Base-by-base conservation (phyloP, 2,113 vertebrate species). In the Arenaria interpres region DNA sequence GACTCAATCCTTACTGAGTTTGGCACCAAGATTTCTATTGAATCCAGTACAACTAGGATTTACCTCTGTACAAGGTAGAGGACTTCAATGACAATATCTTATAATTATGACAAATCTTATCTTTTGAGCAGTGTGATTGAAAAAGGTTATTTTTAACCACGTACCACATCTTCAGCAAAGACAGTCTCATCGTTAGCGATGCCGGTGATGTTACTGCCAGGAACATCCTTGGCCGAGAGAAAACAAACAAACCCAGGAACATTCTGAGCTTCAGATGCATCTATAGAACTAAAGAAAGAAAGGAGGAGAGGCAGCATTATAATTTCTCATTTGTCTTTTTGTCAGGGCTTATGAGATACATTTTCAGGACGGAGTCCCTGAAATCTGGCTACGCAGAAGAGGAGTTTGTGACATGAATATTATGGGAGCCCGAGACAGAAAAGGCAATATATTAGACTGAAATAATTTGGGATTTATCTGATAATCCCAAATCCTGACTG, bases 171-270 rank as follows among this genome's bases (percentile, higher is more conserved):
- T 10, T 99, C 77, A 6, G 99, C 99, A 68, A 99, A 97, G 86
- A 99, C 97, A 0, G 98, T 99, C 96, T 99, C 99, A 37, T 99
- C 99, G 5, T 98, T 96, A 51, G 84, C 56, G 0, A 98, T 20
- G 51, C 99, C 99, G 6, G 98, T 99, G 59, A 67, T 5, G 21
- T 99, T 99, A 80, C 98, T 99, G 37, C 99, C 99, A 3, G 99
- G 99, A 93, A 99, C 67, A 88, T 99, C 99, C 11, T 97, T 96
- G 9, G 98, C 98, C 0, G 99, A 99, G 72, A 99, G 43, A n/a
- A 98, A 99, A 59, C 97, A 97, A 56, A 98, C 97, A 45, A 99
- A 99, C 4, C 99, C 99, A 18, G 99, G 98, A 46, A 98, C 82
- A 4, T 56, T 63, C 95, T 98, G 96, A 8, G 99, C 99, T 85